These are phyloP conservation scores for Athene noctua DNA, from an alignment of 2,113 vertebrate genomes.

Conservation along the genomic window DNA sequence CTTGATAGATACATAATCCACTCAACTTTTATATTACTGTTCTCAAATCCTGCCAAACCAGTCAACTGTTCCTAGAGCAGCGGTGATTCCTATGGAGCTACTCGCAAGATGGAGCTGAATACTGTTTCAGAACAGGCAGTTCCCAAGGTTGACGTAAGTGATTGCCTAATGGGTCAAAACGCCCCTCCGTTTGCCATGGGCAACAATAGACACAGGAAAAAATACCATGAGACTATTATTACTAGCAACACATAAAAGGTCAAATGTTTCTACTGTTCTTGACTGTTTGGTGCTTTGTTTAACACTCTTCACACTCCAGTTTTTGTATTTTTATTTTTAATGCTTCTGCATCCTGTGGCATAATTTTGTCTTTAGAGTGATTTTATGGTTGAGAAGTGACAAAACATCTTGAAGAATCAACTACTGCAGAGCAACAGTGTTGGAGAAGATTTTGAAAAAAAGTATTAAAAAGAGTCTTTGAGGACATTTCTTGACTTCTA, in stretches of 20 bases:
- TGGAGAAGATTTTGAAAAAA: background rate
- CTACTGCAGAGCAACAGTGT: background rate
- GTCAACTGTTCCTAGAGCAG: background rate
- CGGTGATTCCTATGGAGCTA: background rate
- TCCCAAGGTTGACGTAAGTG: background rate
- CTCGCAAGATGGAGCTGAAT: background rate
- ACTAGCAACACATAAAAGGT: background rate
- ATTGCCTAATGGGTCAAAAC: background rate
- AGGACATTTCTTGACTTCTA: background rate
- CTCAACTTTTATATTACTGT: background rate
- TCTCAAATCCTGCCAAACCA: background rate
- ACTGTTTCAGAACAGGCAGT: background rate
- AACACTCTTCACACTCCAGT: background rate
- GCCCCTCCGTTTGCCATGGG: background rate
- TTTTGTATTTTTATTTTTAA: slow-evolving; percentile 26
- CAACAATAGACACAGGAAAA: slow-evolving; percentile 36
- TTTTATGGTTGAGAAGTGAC: background rate
- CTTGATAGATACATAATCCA: background rate
- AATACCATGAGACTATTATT: background rate
- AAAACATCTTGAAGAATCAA: background rate
- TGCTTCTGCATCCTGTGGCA: rapidly evolving
- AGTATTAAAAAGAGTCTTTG: background rate
- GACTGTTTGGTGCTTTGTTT: background rate
- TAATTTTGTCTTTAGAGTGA: background rate
- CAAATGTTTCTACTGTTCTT: background rate